phyloP scores from a whole-genome alignment of 1,140 invertebrate species.

The Bombyx mandarina region DNA sequence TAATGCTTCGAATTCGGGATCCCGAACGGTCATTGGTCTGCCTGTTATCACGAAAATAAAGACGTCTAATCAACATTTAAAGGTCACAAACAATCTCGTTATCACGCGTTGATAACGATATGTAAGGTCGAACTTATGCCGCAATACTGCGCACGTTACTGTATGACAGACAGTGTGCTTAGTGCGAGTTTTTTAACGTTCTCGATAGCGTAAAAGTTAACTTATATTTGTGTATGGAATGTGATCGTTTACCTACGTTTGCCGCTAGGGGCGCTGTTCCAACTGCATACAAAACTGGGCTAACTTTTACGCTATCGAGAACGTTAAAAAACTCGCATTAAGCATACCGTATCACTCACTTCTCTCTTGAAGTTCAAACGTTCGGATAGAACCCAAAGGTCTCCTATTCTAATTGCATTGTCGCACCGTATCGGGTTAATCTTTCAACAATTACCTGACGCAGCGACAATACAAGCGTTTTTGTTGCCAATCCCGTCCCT shows the following conservation, averaged over 20 bases:
- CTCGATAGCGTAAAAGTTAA: too few species aligned
- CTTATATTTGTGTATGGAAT: too few species aligned
- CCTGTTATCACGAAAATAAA: constrained; percentile 37
- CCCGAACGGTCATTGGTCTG: constrained; percentile 60
- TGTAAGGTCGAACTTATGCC: constrained; percentile 49
- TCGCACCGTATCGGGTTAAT: constrained; percentile 60
- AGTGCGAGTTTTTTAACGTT: too few species aligned
- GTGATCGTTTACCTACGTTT: too few species aligned
- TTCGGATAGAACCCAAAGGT: constrained; percentile 46
- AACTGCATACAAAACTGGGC: too few species aligned
- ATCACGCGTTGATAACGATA: constrained; percentile 44
- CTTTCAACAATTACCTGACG: constrained; percentile 54
- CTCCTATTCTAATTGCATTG: constrained; percentile 31
- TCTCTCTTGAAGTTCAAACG: too few species aligned
- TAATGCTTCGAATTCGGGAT: constrained; percentile 7
- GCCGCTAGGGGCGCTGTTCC: too few species aligned
- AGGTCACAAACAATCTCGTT: constrained; percentile 58
- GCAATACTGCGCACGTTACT: constrained; percentile 28
- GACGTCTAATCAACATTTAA: constrained; percentile 54
- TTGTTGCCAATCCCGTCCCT: constrained; percentile 47
- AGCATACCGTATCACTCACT: too few species aligned
- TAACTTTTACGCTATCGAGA: too few species aligned
- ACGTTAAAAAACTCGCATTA: too few species aligned
- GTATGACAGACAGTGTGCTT: background rate
- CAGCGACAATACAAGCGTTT: constrained; percentile 39